Conservation (phyloP, 2,113 vertebrate genomes). For the Pelobates fuscus region DNA sequence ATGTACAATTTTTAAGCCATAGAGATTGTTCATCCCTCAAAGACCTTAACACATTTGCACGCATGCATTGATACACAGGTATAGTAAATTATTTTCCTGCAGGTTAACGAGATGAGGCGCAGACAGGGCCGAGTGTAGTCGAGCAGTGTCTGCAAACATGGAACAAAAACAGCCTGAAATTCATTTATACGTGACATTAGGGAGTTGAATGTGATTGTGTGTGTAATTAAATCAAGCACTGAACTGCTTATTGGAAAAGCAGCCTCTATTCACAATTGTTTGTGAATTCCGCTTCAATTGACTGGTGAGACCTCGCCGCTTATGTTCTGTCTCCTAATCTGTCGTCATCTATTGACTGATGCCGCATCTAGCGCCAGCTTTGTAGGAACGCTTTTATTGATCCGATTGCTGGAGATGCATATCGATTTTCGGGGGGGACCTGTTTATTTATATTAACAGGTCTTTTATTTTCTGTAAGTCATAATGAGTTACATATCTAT, state of each 20-base stretch:
- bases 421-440: conserved; percentile 36
- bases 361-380: conserved; percentile 11
- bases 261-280: conserved; percentile 37
- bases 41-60: too few relatives aligned
- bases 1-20: too few relatives aligned
- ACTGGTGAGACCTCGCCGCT: conserved; percentile 28
- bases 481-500: conserved; percentile 28
- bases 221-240: conserved; percentile 47
- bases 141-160: conserved; percentile 27
- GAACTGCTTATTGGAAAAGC: conserved; percentile 44
- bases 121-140: not conserved
- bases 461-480: not conserved
- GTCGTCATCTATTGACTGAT: conserved; percentile 43
- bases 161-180: conserved; percentile 22
- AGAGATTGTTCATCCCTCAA: too few relatives aligned
- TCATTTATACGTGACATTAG: conserved; percentile 20
- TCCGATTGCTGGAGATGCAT: conserved; percentile 23
- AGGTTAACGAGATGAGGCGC: not conserved
- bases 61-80: too few relatives aligned
- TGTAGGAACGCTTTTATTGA: conserved; percentile 29
- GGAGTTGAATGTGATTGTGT: conserved; percentile 39
- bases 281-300: conserved; percentile 46
- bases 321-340: conserved; percentile 35
- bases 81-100: not conserved
- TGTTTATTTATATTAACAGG: conserved; percentile 38